Evolutionary conservation across 2,113 vertebrate genomes (phyloP).

Genomic region (Callopanchax toddi): DNA sequence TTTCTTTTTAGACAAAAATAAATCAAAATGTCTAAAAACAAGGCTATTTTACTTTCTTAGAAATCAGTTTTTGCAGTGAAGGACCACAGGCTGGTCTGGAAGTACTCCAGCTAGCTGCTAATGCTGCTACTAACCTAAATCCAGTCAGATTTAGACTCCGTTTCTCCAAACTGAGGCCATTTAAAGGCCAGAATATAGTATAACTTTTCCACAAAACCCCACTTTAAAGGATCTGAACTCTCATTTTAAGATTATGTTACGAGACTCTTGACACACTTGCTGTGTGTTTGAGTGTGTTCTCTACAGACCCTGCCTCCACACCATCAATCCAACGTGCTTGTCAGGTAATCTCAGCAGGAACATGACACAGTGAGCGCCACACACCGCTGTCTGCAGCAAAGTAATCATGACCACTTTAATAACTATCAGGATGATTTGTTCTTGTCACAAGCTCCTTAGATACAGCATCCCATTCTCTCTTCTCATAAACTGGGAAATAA

Average conservation of each 20-base stretch:
- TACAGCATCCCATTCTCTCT: conserved; percentile 41
- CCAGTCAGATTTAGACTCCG: too few relatives aligned
- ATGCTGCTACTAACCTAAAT: too few relatives aligned
- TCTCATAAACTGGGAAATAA: conserved; percentile 59
- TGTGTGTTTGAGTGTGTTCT: conserved; percentile 23
- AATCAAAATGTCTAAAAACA: too few relatives aligned
- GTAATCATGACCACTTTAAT: conserved; percentile 72
- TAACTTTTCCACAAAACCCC: too few relatives aligned
- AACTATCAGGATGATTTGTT: conserved; percentile 76
- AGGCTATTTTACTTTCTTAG: too few relatives aligned
- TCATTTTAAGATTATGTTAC: too few relatives aligned
- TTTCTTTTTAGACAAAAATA: too few relatives aligned
- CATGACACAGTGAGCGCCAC: conserved; percentile 47
- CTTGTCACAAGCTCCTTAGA: conserved; percentile 68
- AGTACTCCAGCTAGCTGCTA: neutral
- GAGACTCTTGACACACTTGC: too few relatives aligned
- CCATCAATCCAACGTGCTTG: conserved; percentile 53
- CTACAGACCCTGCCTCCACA: conserved; percentile 12
- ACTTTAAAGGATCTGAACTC: too few relatives aligned
- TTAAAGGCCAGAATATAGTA: neutral
- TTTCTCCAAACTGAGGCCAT: neutral
- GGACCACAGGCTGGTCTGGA: too few relatives aligned
- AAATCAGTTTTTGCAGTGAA: too few relatives aligned
- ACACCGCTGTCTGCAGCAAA: conserved; percentile 20
- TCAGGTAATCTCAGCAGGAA: conserved; percentile 43